A percentile compares a stretch with the other conserved stretches of the same genome.
Conservation (phyloP, 2,888 invertebrate species). For the Argyresthia goedartella region DNA sequence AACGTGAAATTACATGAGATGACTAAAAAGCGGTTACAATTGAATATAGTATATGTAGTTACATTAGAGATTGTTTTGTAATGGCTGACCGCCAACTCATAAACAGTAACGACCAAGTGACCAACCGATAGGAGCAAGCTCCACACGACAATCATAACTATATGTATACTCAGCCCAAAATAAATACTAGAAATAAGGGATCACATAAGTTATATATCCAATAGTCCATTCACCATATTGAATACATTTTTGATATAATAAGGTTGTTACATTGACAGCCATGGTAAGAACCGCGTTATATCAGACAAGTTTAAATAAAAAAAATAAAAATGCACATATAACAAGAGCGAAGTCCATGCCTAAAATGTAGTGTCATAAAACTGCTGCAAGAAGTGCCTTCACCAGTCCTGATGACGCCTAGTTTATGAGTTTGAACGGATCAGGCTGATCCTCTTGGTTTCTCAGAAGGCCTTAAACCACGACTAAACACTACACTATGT, state of each 20-base stretch:
- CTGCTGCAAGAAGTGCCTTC: constrained; percentile 39
- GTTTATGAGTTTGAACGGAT: background rate
- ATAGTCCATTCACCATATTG: constrained; percentile 3
- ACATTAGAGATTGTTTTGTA: background rate
- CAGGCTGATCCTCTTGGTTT: too few species aligned
- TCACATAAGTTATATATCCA: background rate
- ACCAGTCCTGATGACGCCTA: constrained; percentile 22
- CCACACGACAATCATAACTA: background rate
- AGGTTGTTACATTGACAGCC: too few species aligned
- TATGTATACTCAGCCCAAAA: background rate
- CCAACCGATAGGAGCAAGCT: background rate
- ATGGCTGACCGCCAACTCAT: background rate
- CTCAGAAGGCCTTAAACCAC: too few species aligned
- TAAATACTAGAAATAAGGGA: background rate
- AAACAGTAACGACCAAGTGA: background rate
- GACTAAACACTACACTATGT: background rate
- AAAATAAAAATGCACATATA: constrained; percentile 28
- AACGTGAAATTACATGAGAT: constrained; percentile 13
- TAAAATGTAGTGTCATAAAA: constrained; percentile 38
- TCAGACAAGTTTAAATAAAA: constrained; percentile 17
- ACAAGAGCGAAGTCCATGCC: constrained; percentile 26
- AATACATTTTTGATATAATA: background rate
- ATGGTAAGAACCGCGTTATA: too few species aligned
- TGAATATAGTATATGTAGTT: constrained; percentile 1
- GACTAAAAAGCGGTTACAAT: constrained; percentile 9